These are phyloP conservation scores for Aphrophora alni DNA, from an alignment of 2,888 invertebrate species.

Conservation along the genomic window DNA sequence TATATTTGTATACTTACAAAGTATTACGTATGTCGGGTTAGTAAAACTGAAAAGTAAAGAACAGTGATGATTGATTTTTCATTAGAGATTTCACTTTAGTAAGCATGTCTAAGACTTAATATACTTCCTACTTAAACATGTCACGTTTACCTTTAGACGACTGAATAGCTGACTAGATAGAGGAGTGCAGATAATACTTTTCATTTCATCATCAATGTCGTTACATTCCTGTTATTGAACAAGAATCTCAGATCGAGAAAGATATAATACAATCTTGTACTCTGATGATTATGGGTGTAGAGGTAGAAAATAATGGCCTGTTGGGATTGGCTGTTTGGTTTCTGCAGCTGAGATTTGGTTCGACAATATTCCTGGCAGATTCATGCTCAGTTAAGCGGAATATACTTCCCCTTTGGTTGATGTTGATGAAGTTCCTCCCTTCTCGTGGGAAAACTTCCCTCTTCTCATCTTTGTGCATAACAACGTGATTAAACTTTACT, in stretches of 20 bases:
- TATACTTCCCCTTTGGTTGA: background rate
- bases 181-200: too few species aligned
- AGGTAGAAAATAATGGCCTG: background rate
- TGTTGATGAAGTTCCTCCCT: background rate
- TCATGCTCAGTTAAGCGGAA: background rate
- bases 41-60: too few species aligned
- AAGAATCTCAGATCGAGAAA: background rate
- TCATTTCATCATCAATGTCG: background rate
- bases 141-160: too few species aligned
- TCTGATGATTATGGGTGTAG: background rate
- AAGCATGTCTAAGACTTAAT: too few species aligned
- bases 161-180: too few species aligned
- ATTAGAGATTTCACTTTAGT: too few species aligned
- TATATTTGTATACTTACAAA: too few species aligned
- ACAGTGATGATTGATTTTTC: too few species aligned
- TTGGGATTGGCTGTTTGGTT: background rate
- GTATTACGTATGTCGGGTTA: too few species aligned
- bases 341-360: background rate
- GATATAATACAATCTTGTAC: background rate
- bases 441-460: slow-evolving; percentile 2
- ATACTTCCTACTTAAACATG: too few species aligned
- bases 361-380: slow-evolving; percentile 2
- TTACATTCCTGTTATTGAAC: background rate
- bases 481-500: background rate
- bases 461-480: background rate